Percentiles rank a stretch among this genome's conserved stretches.
Evolutionary conservation across 2,113 vertebrate species (phyloP).

Genomic region (Pontoporia blainvillei): DNA sequence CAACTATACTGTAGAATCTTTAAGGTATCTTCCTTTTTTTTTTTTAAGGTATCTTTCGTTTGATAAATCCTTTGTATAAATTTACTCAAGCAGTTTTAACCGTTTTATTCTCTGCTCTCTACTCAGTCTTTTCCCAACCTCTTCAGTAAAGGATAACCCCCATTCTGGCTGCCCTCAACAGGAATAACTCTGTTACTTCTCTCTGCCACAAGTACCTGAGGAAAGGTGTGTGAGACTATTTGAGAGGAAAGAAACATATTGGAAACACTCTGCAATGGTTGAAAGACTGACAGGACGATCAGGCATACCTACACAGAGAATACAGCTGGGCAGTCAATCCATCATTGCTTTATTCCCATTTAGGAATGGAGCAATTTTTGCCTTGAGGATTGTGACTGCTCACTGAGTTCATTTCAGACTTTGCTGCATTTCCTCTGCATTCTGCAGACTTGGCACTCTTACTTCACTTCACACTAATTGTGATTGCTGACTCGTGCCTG

Average conservation of each 20-base stretch:
- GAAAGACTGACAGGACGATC: neutral
- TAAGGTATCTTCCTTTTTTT: neutral
- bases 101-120: neutral
- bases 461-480: constrained; percentile 50
- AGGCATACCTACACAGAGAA: neutral
- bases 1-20: neutral
- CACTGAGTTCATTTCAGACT: constrained; percentile 24
- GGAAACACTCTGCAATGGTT: neutral
- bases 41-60: neutral
- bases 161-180: neutral
- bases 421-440: neutral
- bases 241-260: neutral
- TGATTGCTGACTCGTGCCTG: constrained; percentile 60
- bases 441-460: constrained; percentile 46
- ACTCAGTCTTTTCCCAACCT: neutral
- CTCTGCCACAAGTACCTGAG: neutral
- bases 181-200: neutral
- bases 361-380: constrained; percentile 14
- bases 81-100: neutral
- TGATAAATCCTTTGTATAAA: neutral
- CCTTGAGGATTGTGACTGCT: constrained; percentile 42
- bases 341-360: constrained; percentile 23
- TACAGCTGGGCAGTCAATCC: constrained; percentile 17
- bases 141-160: neutral
- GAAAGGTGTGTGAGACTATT: neutral